Base-by-base conservation (phyloP, 2,797 vertebrate species). In the Falco biarmicus region DNA sequence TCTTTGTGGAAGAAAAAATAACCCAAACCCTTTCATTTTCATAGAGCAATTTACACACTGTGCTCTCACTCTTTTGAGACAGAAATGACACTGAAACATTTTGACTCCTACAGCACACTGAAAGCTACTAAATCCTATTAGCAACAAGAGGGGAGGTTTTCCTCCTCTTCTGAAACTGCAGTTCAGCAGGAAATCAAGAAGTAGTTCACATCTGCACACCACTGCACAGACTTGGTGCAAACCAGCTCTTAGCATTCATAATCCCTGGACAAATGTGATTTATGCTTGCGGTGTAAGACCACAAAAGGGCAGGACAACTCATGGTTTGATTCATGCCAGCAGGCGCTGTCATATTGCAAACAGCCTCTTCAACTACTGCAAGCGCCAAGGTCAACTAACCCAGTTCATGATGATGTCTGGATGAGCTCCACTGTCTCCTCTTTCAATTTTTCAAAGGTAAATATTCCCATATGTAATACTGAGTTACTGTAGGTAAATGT, bases 371-470 rank as follows among this genome's bases (percentile, higher is more conserved):
- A 93, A 69, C 64, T 76, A 21, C 91, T 87, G 73, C 68, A 32
- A 93, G 61, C 0, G 74, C 93, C 91, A 95, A 96, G 94, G 95
- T 94, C 96, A 91, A 48, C 83, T 25, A 90, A 95, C 51, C 66
- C 76, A 6, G 18, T 25, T 88, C 83, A 50, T 45, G 48, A 87
- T 11, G 60, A 87, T 47, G 39, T 56, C 93, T 95, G 82, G 95
- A 86, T 74, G 90, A 95, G 61, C 81, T 93, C 69, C 57, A 73
- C 65, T 50, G 18, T 57, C 79, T 97, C 91, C 82, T 45, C 79
- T 18, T 51, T 10, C 75, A 82, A 60, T 88, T 95, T 81, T 87
- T 95, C 94, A 82, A 70, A 91, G 87, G 92, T 91, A 96, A 96
- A 93, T 96, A 95, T 51, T 95, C 94, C 91, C 91, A 71, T 16